Evolutionary conservation across 2,888 invertebrate genomes (phyloP).

Genomic region (Archips crataeganus): DNA sequence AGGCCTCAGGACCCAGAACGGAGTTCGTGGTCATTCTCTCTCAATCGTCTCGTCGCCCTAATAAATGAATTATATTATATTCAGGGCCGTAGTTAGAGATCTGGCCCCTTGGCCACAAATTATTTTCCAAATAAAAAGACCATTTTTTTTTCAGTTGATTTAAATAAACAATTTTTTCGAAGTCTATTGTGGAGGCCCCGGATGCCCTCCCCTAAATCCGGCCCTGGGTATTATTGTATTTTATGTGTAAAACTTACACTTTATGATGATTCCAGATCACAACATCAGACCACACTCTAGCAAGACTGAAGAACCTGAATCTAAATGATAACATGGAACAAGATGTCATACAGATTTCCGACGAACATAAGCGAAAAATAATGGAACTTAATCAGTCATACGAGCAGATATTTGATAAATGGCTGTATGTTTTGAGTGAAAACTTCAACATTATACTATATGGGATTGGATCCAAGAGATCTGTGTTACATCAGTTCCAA

Average conservation of each 20-base stretch:
- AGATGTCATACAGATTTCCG: conserved; percentile 86
- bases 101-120: no score
- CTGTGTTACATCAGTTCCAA: conserved; percentile 91
- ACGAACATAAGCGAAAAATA: conserved; percentile 86
- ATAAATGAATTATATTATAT: no score
- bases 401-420: conserved; percentile 87
- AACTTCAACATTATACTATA: conserved; percentile 94
- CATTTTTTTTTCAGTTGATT: no score
- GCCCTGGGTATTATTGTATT: no score
- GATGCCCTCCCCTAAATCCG: no score
- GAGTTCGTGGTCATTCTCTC: no score
- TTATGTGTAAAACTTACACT: conserved; percentile 42
- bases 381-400: conserved; percentile 85
- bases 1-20: no score
- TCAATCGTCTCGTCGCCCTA: no score
- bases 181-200: no score
- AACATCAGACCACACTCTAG: conserved; percentile 93
- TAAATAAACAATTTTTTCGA: no score
- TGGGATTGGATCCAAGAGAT: conserved; percentile 96
- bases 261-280: conserved; percentile 72
- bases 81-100: no score
- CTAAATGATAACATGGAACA: conserved; percentile 84
- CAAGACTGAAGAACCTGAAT: conserved; percentile 90
- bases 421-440: conserved; percentile 91
- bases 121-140: no score